A percentile compares a stretch with the other conserved stretches of the same genome.
Conservation (phyloP, 1,140 invertebrate species). For the Drosophila malerkotliana region DNA sequence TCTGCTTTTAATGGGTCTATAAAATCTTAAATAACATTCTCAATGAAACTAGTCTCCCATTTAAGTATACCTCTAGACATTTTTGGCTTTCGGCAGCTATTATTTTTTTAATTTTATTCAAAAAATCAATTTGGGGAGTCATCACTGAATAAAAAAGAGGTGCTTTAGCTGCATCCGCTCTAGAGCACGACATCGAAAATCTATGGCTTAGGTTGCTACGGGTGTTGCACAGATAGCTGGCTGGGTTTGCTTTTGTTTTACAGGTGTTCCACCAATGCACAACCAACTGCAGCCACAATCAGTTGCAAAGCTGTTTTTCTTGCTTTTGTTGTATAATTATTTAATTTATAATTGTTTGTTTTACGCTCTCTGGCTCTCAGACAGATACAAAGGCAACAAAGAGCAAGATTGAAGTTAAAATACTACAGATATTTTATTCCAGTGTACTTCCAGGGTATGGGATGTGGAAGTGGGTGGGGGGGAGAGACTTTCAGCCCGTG, state of each 20-base stretch:
- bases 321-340: conserved; percentile 80
- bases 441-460: neutral
- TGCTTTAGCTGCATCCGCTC: conserved; percentile 55
- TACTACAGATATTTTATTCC: neutral
- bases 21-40: neutral
- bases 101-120: conserved; percentile 35
- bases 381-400: conserved; percentile 10
- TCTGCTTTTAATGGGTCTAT: neutral
- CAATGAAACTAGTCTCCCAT: conserved; percentile 2
- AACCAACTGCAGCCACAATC: conserved; percentile 65
- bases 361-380: conserved; percentile 23
- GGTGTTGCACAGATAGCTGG: conserved; percentile 55
- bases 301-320: conserved; percentile 73
- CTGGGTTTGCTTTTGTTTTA: conserved; percentile 49
- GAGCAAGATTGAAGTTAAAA: conserved; percentile 10
- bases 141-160: conserved; percentile 13
- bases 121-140: conserved; percentile 12
- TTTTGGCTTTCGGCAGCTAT: conserved; percentile 19
- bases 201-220: neutral
- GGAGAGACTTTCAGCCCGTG: conserved; percentile 36
- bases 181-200: conserved; percentile 53
- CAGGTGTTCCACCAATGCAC: conserved; percentile 80
- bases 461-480: conserved; percentile 19
- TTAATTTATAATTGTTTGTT: conserved; percentile 77
- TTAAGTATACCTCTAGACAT: neutral